A percentile compares a stretch with the other conserved stretches of the same genome.
phyloP scores from a whole-genome alignment of 2,113 vertebrate genomes.

The Alethe diademata region DNA sequence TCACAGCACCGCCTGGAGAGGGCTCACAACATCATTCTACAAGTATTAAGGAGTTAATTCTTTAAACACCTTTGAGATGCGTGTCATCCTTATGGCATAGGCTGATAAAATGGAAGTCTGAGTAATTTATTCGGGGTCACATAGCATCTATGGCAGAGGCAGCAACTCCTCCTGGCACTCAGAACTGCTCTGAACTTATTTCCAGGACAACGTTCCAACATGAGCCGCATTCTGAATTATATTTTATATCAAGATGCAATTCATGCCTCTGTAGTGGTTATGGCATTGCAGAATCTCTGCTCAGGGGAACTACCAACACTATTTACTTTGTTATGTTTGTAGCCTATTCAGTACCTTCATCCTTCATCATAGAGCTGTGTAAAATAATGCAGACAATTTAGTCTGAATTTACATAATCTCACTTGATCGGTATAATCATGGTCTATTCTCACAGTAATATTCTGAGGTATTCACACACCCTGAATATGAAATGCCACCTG shows the following conservation, averaged over 20 bases:
- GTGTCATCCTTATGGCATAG: background rate
- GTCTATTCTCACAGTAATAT: background rate
- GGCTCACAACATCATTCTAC: background rate
- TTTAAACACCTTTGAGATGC: background rate
- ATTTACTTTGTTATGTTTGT: background rate
- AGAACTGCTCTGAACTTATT: background rate
- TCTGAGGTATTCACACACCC: background rate
- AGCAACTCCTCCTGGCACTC: background rate
- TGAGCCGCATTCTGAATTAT: background rate
- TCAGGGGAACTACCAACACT: background rate
- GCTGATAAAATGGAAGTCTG: conserved; percentile 9
- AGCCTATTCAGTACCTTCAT: background rate
- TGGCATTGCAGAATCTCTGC: background rate
- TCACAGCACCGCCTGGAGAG: background rate
- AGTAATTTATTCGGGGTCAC: conserved; percentile 34
- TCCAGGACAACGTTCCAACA: background rate
- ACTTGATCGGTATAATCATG: background rate
- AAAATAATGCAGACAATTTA: background rate
- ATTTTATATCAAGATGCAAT: background rate
- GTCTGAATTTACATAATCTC: background rate
- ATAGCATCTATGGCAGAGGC: background rate
- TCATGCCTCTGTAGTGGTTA: background rate
- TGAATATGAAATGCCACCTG: background rate
- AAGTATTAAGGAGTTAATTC: conserved; percentile 34
- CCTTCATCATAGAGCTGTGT: background rate